phyloP scores from a whole-genome alignment of 2,113 vertebrate genomes.

The Bungarus multicinctus region DNA sequence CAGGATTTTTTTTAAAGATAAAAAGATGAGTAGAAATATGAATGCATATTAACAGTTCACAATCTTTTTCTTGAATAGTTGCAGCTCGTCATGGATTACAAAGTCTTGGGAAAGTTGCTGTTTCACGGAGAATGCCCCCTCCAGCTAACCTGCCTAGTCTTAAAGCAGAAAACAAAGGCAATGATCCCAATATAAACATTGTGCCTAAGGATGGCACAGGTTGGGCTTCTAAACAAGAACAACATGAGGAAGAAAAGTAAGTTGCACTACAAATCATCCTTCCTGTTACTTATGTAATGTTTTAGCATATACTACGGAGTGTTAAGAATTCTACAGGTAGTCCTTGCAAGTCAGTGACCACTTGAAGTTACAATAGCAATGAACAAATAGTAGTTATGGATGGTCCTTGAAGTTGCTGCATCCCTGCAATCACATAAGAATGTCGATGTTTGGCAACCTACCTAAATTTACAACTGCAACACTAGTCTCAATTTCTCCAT shows the following conservation, averaged over 20 bases:
- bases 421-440: background rate
- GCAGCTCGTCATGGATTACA: conserved; percentile 98
- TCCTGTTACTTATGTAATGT: background rate
- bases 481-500: background rate
- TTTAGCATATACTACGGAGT: background rate
- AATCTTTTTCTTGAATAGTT: conserved; percentile 68
- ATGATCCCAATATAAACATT: conserved; percentile 98
- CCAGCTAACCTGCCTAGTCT: conserved; percentile 96
- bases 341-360: background rate
- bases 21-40: background rate
- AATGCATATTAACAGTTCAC: background rate
- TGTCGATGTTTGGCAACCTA: background rate
- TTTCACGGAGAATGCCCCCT: conserved; percentile 95
- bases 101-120: conserved; percentile 98
- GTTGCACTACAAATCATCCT: background rate
- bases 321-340: background rate
- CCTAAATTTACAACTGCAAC: background rate
- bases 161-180: conserved; percentile 99
- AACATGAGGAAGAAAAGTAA: conserved; percentile 91
- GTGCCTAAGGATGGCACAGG: conserved; percentile 97
- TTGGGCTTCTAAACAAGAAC: conserved; percentile 93
- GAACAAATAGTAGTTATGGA: background rate
- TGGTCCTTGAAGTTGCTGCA: background rate
- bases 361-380: background rate
- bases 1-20: background rate